Evolutionary conservation across 2,888 invertebrate species (phyloP), one percentile per base, ranked within the genome.

Genomic region (Protula sp.): DNA sequence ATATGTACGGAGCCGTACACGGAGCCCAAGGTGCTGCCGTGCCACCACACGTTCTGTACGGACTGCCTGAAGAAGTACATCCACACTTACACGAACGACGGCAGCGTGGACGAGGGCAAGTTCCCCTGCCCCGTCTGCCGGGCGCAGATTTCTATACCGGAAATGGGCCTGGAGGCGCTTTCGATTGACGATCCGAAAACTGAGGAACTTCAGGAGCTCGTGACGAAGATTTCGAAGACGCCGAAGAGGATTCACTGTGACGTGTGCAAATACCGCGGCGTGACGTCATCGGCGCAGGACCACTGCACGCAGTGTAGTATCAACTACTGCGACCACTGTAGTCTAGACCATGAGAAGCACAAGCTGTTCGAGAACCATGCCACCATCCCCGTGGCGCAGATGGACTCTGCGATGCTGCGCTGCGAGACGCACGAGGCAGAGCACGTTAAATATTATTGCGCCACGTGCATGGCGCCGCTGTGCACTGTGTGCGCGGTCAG

Each of bases 401-500:
- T 66, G 61, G 63, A 64, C 2, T 53, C 63, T 14, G 47, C 55
- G 1, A 45, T 54, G 1, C 55, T 66, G 29, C 54, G 56, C 47
- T 66, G 66, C 51, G 66, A 66, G 58, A 27, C 47, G 3, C 66
- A 66, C 52, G 58, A 63, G 38, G 66, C 66, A 2, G 66, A 66
- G 50, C 53, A 57, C n/a, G 61, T 66, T 19, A 55, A 57, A 30
- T 66, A 66, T 52, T 66, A 61, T 54, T 66, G 66, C 50, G 51
- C 54, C 48, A 63, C 61, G 0, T 66, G 66, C 31, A 58, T 62
- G 30, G 59, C 62, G 2, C 65, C 65, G 2, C 54, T 66, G 29
- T 65, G 66, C 47, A 63, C 66, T 2, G 64, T 66, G 30, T 65
- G 66, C 31, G 65, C 65, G 28, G 67, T 66, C 24, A 54, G 64